phyloP scores from a whole-genome alignment of 2,113 vertebrate genomes.

The Cavia aperea region DNA sequence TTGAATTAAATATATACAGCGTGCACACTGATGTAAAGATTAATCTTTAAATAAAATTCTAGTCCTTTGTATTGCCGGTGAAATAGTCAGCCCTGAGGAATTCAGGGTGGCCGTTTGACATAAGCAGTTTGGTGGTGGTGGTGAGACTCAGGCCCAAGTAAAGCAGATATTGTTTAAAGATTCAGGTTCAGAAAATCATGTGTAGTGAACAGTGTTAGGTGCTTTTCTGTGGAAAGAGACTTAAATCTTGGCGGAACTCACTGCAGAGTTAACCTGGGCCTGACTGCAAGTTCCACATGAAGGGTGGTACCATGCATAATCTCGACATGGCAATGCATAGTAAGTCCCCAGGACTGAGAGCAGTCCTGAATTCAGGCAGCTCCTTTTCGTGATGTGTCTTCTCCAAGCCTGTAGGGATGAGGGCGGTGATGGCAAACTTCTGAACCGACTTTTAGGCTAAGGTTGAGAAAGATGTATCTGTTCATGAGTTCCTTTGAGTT shows the following conservation, averaged over 20 bases:
- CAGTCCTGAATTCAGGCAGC: neutral
- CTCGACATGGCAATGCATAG: neutral
- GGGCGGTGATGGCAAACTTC: neutral
- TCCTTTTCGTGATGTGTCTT: neutral
- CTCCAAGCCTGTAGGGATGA: neutral
- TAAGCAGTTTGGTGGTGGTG: neutral
- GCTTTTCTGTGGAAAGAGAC: neutral
- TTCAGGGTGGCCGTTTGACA: neutral
- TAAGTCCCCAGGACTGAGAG: neutral
- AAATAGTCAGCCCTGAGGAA: neutral
- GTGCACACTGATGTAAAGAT: neutral
- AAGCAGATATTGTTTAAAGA: neutral
- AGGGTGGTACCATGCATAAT: neutral
- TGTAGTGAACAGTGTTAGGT: neutral
- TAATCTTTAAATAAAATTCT: neutral
- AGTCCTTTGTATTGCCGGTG: neutral
- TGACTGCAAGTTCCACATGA: fast-evolving
- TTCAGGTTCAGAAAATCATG: neutral
- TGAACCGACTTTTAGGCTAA: neutral
- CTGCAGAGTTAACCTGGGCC: neutral
- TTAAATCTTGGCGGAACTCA: fast-evolving
- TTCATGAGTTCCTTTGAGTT: neutral
- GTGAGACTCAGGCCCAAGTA: neutral
- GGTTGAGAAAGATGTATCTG: neutral
- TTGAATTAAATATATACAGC: neutral